These are phyloP conservation scores for Pollimyrus isidori DNA, from an alignment of 2,113 vertebrate species.

Conservation along the genomic window DNA sequence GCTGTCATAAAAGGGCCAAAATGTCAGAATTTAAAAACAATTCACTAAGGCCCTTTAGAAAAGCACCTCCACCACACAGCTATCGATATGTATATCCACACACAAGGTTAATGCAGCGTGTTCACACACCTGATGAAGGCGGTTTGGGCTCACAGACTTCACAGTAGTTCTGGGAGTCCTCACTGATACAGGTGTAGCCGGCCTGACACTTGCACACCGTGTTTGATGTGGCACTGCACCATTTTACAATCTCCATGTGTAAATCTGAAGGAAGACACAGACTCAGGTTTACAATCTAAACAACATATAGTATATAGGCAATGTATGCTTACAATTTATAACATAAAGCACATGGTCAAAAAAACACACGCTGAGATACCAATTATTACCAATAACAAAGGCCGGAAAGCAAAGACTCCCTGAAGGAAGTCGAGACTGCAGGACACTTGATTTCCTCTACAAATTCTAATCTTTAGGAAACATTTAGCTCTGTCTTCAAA, in stretches of 20 bases:
- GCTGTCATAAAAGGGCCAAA: background rate
- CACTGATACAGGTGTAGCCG: conserved; percentile 32
- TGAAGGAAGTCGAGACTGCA: background rate
- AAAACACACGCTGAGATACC: background rate
- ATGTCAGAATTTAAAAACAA: background rate
- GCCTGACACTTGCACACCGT: conserved; percentile 33
- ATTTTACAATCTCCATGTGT: conserved; percentile 31
- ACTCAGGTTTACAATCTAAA: background rate
- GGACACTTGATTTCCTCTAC: background rate
- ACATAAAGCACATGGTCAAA: background rate
- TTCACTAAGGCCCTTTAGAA: background rate
- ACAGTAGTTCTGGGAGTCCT: background rate
- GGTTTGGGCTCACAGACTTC: background rate
- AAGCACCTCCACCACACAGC: background rate
- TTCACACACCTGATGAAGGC: background rate
- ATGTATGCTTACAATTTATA: background rate
- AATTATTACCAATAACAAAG: background rate
- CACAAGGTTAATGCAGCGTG: background rate
- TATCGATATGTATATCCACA: background rate
- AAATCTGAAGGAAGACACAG: conserved; percentile 27
- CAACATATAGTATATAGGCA: background rate
- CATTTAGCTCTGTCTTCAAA: background rate
- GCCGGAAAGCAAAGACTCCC: background rate
- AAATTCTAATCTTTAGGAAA: background rate
- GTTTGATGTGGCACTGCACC: conserved; percentile 35